Evolutionary conservation across 2,113 vertebrate species (phyloP).

Genomic region (Nerophis lumbriciformis): DNA sequence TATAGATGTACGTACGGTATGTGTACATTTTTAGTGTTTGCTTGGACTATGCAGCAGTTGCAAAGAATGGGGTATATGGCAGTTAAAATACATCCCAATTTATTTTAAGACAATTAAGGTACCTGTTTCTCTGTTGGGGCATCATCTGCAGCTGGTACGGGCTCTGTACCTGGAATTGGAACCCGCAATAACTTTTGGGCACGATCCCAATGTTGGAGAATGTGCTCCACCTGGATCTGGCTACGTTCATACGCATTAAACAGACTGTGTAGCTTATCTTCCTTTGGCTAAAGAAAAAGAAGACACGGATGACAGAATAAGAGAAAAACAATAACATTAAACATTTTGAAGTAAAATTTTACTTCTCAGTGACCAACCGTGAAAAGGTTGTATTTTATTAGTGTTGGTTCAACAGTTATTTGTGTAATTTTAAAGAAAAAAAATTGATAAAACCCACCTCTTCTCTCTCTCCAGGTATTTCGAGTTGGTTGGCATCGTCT

Average conservation of each 20-base stretch:
- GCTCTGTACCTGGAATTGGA: constrained; percentile 41
- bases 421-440: background rate
- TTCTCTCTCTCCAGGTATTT: background rate
- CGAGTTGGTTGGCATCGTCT: background rate
- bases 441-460: background rate
- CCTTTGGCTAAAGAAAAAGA: constrained; percentile 24
- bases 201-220: constrained; percentile 80
- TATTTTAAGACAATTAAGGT: background rate
- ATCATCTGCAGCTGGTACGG: constrained; percentile 47
- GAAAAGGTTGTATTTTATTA: no score
- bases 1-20: no score
- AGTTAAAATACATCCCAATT: background rate
- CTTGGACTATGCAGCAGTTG: no score
- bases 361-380: no score
- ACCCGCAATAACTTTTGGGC: constrained; percentile 57
- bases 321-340: background rate
- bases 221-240: constrained; percentile 55
- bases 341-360: no score
- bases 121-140: constrained; percentile 44
- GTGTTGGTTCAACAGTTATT: background rate
- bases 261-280: constrained; percentile 60
- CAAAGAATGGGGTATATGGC: no score
- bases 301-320: background rate
- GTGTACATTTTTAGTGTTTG: background rate
- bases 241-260: constrained; percentile 74